A percentile compares a stretch with the other conserved stretches of the same genome.
These are phyloP conservation scores for Formicarius rufipectus DNA, from an alignment of 2,113 vertebrate species.

Conservation along the genomic window DNA sequence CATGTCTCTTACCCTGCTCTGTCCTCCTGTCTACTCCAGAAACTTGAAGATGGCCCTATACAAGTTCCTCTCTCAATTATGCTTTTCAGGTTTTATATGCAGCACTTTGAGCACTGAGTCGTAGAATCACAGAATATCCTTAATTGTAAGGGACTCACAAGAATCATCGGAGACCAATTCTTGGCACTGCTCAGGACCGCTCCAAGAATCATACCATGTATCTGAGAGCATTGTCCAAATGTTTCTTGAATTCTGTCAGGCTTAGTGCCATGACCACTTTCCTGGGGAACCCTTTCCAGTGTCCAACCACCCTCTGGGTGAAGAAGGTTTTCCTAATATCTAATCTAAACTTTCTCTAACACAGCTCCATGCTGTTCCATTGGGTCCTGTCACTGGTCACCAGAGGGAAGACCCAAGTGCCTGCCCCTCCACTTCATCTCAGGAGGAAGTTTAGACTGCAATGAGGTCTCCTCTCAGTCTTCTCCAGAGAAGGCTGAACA, in stretches of 20 bases:
- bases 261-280: background rate
- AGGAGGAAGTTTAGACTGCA: background rate
- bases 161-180: background rate
- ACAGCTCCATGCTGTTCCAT: background rate
- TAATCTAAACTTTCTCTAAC: background rate
- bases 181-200: background rate
- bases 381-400: background rate
- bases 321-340: background rate
- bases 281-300: background rate
- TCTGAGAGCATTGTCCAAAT: background rate
- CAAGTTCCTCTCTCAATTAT: background rate
- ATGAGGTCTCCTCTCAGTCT: background rate
- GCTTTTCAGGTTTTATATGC: background rate
- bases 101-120: background rate
- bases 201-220: too few relatives aligned
- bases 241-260: background rate
- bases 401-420: background rate
- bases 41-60: background rate
- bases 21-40: background rate
- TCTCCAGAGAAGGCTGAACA: background rate
- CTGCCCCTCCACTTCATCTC: background rate
- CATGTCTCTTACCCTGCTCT: background rate
- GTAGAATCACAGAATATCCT: background rate
- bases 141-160: background rate
- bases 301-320: background rate